Evolutionary conservation across 2,113 vertebrate species (phyloP).

Genomic region (Thomomys bottae): DNA sequence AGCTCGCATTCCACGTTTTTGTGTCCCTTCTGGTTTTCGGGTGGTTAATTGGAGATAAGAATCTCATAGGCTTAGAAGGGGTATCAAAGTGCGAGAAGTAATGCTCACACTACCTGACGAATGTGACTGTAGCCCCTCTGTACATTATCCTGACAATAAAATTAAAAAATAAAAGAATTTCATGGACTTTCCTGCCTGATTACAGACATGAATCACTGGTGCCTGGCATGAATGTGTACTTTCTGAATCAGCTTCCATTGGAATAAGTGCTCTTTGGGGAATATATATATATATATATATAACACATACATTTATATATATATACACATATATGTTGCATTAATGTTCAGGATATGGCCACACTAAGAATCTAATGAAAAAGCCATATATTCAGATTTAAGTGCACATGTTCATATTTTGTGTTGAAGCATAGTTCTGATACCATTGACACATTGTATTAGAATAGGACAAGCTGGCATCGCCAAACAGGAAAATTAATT

Average conservation of each 20-base stretch:
- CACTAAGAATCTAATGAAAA: slow-evolving; percentile 51
- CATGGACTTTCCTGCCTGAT: too few relatives aligned
- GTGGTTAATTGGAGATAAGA: too few relatives aligned
- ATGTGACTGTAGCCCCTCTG: too few relatives aligned
- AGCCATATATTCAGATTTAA: slow-evolving; percentile 40
- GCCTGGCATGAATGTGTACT: not conserved
- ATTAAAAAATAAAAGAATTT: too few relatives aligned
- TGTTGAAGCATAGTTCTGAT: slow-evolving; percentile 52
- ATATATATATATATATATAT: slow-evolving; percentile 46
- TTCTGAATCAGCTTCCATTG: slow-evolving; percentile 65
- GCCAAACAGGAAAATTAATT: slow-evolving; percentile 67
- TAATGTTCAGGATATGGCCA: not conserved
- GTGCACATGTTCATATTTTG: slow-evolving; percentile 54
- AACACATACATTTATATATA: slow-evolving; percentile 42
- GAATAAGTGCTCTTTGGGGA: slow-evolving; percentile 45
- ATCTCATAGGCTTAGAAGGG: too few relatives aligned
- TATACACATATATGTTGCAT: not conserved
- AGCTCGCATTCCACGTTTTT: too few relatives aligned
- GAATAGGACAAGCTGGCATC: slow-evolving; percentile 58
- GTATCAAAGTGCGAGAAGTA: too few relatives aligned
- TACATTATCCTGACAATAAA: too few relatives aligned
- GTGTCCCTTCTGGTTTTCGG: too few relatives aligned
- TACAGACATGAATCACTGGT: too few relatives aligned
- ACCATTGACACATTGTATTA: slow-evolving; percentile 51
- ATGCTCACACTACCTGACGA: too few relatives aligned